Evolutionary conservation across 2,797 vertebrate species (phyloP).

Genomic region (Pagetopsis macropterus): DNA sequence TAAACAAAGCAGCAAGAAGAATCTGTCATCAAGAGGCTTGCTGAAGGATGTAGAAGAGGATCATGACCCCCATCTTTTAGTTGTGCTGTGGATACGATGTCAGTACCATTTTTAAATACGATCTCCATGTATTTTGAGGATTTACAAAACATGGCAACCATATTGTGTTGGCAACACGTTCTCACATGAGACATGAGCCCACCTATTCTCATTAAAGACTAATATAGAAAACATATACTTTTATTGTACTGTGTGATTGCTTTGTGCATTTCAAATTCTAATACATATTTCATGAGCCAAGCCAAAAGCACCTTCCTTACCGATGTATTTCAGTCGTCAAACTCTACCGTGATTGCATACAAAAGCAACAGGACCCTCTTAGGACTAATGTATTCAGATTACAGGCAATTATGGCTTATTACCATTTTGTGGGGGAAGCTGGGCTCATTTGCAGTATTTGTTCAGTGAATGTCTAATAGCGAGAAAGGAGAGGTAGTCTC

Average conservation of each 20-base stretch:
- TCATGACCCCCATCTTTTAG: constrained; percentile 3
- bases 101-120: neutral
- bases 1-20: constrained; percentile 20
- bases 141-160: neutral
- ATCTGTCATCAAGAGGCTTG: constrained; percentile 1
- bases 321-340: constrained; percentile 49
- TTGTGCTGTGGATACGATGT: constrained; percentile 9
- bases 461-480: constrained; percentile 64
- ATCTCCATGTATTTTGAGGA: neutral
- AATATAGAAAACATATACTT: neutral
- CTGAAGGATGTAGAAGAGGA: constrained; percentile 3
- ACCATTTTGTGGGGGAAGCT: constrained; percentile 66
- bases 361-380: constrained; percentile 69
- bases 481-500: constrained; percentile 50
- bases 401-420: constrained; percentile 75
- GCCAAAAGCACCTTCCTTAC: constrained; percentile 16
- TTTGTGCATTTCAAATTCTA: constrained; percentile 5
- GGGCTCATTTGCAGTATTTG: constrained; percentile 72
- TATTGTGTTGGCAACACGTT: neutral
- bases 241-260: neutral
- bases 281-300: constrained; percentile 23
- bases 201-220: neutral
- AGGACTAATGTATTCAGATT: constrained; percentile 77
- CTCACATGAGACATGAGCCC: constrained; percentile 2
- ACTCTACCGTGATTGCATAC: constrained; percentile 61